Conservation (phyloP, 1,140 invertebrate species). For the Tachypleus tridentatus region DNA sequence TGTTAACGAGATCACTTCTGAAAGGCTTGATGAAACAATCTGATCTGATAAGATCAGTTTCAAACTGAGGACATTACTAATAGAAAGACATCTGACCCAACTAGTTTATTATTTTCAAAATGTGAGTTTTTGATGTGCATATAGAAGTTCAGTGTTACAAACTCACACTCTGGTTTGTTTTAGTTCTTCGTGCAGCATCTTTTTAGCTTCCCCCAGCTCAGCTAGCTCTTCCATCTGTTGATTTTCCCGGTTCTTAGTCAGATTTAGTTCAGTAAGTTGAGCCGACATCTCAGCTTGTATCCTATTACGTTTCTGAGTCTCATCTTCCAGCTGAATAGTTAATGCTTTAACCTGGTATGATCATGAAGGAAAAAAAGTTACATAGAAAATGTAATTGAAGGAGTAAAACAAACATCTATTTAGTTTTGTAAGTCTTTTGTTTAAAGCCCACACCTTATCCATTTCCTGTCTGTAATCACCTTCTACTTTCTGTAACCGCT, state of each 20-base stretch:
- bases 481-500: constrained; percentile 76
- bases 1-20: too few relatives aligned
- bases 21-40: too few relatives aligned
- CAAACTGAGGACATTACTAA: too few relatives aligned
- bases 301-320: constrained; percentile 61
- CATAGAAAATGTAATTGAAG: too few relatives aligned
- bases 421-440: too few relatives aligned
- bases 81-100: too few relatives aligned
- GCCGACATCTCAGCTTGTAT: constrained; percentile 55
- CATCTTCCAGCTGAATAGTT: constrained; percentile 74
- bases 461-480: constrained; percentile 75
- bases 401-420: too few relatives aligned
- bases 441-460: constrained; percentile 46
- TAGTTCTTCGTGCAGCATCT: constrained; percentile 62
- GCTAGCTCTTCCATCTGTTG: constrained; percentile 56
- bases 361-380: too few relatives aligned
- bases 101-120: too few relatives aligned
- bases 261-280: constrained; percentile 55
- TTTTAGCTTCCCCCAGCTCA: constrained; percentile 55
- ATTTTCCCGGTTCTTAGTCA: constrained; percentile 59
- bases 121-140: too few relatives aligned
- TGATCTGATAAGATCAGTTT: too few relatives aligned
- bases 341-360: constrained; percentile 46
- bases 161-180: constrained; percentile 54
- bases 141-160: too few relatives aligned